Conservation (phyloP, 2,113 vertebrate species). For the Crotalus tigris region DNA sequence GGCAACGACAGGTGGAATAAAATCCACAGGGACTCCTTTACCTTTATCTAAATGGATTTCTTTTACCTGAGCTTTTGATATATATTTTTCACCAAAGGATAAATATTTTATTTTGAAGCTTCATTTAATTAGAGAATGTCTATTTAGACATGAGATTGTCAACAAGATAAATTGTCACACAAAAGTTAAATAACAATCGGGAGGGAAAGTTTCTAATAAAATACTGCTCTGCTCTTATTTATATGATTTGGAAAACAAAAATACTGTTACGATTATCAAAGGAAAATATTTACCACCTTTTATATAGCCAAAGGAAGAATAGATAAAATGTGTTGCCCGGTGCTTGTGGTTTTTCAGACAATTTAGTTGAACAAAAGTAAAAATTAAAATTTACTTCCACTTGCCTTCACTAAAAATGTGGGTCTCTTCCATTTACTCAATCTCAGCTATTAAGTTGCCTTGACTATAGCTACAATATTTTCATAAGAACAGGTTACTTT, state of each 20-base stretch:
- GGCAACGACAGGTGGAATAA: background rate
- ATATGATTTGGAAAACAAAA: slow-evolving; percentile 55
- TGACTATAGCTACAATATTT: slow-evolving; percentile 79
- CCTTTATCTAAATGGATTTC: slow-evolving; percentile 45
- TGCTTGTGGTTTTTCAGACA: slow-evolving; percentile 64
- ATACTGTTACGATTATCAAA: slow-evolving; percentile 61
- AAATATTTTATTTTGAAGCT: slow-evolving; percentile 74
- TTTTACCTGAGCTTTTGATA: slow-evolving; percentile 65
- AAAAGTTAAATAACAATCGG: slow-evolving; percentile 52
- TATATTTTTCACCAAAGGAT: slow-evolving; percentile 87
- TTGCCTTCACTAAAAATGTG: slow-evolving; percentile 73
- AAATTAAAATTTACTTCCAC: slow-evolving; percentile 72
- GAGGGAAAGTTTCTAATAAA: slow-evolving; percentile 55
- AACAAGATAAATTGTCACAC: slow-evolving; percentile 63
- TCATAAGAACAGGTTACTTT: slow-evolving; percentile 74
- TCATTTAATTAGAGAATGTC: slow-evolving; percentile 56
- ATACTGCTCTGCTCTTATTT: slow-evolving; percentile 68
- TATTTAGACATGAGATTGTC: slow-evolving; percentile 55
- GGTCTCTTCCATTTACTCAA: slow-evolving; percentile 51
- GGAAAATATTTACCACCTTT: slow-evolving; percentile 63
- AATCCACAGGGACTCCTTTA: background rate
- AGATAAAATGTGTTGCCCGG: slow-evolving; percentile 60
- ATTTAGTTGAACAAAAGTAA: slow-evolving; percentile 72
- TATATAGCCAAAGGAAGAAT: slow-evolving; percentile 74
- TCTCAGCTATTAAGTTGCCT: slow-evolving; percentile 81